Evolutionary conservation across 30 jellyfish, hydroid and myxozoan species (phyloP).

Genomic region (Pelagia noctiluca): DNA sequence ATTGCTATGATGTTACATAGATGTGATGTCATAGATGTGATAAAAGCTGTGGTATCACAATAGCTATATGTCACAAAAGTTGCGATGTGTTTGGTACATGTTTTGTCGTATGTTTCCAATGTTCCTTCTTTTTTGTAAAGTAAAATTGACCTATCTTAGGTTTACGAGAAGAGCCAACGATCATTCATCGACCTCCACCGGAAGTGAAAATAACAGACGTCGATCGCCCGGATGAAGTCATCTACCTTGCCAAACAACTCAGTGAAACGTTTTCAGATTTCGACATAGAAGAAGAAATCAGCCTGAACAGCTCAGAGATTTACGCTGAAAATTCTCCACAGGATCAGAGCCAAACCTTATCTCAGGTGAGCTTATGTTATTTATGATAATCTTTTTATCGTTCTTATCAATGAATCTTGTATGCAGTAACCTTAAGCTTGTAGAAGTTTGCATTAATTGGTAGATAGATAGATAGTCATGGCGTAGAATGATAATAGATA

Average conservation of each 20-base stretch:
- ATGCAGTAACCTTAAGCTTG: neutral
- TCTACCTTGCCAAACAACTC: slow-evolving; percentile 50
- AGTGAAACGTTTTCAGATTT: slow-evolving; percentile 59
- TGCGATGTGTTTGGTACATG: too few species aligned
- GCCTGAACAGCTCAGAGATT: slow-evolving; percentile 65
- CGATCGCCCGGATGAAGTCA: slow-evolving; percentile 50
- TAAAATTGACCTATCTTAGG: too few species aligned
- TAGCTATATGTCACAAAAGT: too few species aligned
- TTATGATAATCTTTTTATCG: neutral
- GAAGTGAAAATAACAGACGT: slow-evolving; percentile 52
- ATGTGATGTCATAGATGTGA: too few species aligned
- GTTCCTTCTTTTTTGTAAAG: too few species aligned
- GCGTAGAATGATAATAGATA: neutral
- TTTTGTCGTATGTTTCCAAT: too few species aligned
- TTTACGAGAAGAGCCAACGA: neutral
- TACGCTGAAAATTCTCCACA: slow-evolving; percentile 48
- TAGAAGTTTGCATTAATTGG: too few species aligned
- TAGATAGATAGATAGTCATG: too few species aligned
- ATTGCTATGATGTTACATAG: too few species aligned
- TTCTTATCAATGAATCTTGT: neutral
- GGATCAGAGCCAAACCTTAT: slow-evolving; percentile 19
- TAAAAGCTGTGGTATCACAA: too few species aligned
- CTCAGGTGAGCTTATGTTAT: slow-evolving; percentile 42
- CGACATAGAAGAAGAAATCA: slow-evolving; percentile 54
- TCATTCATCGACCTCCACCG: slow-evolving; percentile 7